These are phyloP conservation scores for Drosophila mercatorum DNA, from an alignment of 2,888 invertebrate genomes.

Conservation along the genomic window DNA sequence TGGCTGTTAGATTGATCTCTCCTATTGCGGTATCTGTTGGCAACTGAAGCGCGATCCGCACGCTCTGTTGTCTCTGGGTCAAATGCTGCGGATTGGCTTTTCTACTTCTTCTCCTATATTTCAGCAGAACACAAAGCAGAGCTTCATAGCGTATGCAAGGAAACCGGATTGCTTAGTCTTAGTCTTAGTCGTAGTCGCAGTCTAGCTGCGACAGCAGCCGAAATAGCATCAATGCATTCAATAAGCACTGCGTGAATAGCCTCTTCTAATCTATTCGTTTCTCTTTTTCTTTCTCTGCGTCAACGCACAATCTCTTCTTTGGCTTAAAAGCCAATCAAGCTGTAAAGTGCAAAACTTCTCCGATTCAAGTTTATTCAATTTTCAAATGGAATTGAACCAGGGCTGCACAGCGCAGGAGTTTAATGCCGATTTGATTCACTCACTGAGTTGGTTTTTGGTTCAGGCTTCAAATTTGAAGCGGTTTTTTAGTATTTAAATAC, in stretches of 20 bases:
- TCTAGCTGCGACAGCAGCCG: conserved; percentile 9
- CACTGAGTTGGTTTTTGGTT: not conserved
- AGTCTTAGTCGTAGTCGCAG: not conserved
- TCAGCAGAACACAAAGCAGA: conserved; percentile 47
- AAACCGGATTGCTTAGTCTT: conserved; percentile 54
- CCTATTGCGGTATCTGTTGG: conserved; percentile 60
- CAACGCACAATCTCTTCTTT: not conserved
- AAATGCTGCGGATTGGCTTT: conserved; percentile 43
- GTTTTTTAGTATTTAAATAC: not conserved
- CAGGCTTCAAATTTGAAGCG: not conserved
- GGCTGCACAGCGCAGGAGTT: not conserved
- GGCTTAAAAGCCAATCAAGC: not conserved
- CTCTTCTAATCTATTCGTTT: conserved; percentile 38
- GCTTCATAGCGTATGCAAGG: conserved; percentile 33
- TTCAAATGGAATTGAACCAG: not conserved
- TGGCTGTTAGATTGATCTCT: conserved; percentile 64
- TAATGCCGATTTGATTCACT: not conserved
- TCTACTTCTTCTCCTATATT: conserved; percentile 3
- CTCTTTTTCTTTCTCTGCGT: conserved; percentile 20
- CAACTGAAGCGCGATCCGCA: conserved; percentile 25
- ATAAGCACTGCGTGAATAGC: conserved; percentile 14
- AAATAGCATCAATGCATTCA: conserved; percentile 32
- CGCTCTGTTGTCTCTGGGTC: conserved; percentile 53
- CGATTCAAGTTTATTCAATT: not conserved
- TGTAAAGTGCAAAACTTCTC: conserved; percentile 8